Percentiles rank a stretch among this genome's conserved stretches.
phyloP scores from a whole-genome alignment of 2,797 vertebrate species.

The Melopsittacus undulatus region DNA sequence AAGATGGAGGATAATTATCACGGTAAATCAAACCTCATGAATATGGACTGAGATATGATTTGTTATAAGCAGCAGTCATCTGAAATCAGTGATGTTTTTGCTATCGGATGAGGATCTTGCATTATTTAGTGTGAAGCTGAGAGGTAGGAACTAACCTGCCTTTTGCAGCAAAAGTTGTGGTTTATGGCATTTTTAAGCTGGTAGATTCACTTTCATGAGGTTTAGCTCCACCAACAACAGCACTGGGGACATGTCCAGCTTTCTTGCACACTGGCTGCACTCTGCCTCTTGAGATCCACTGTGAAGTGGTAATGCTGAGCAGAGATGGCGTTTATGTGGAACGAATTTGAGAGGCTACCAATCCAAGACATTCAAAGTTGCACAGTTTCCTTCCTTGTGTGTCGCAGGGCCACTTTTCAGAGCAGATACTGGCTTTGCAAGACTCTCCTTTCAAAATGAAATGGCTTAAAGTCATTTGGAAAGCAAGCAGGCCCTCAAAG shows the following conservation, averaged over 20 bases:
- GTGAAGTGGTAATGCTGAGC: neutral
- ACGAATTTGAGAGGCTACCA: neutral
- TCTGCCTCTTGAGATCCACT: neutral
- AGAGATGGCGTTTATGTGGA: accelerated
- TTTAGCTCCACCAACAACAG: neutral
- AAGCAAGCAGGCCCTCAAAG: neutral
- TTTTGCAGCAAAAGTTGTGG: neutral
- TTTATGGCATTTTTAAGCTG: neutral
- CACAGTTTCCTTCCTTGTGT: neutral
- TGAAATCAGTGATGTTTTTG: neutral
- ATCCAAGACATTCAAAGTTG: neutral
- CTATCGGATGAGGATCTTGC: neutral
- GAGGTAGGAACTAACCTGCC: neutral
- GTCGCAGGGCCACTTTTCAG: neutral
- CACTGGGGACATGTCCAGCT: accelerated
- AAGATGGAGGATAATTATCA: neutral
- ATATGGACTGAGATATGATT: neutral
- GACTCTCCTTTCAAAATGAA: neutral
- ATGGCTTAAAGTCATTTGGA: neutral
- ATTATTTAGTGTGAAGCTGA: neutral
- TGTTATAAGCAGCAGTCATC: neutral
- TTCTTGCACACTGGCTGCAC: accelerated
- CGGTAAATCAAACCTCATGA: constrained; percentile 30
- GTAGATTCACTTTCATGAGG: neutral
- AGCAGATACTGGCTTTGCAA: neutral